Conservation (phyloP, 2,113 vertebrate species). For the Alethe diademata region DNA sequence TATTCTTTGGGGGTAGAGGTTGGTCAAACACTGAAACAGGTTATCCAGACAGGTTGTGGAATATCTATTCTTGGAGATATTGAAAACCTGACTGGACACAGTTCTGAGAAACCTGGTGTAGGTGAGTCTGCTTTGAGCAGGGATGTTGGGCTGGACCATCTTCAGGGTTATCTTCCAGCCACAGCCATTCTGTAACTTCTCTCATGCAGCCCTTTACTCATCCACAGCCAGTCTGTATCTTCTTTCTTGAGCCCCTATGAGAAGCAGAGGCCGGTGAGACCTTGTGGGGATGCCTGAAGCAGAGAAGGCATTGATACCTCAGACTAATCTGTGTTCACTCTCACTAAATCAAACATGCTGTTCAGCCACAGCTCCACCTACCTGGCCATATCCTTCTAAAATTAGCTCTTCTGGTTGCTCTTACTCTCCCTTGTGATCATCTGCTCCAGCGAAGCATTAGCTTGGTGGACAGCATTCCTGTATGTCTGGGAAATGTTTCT, state of each 20-base stretch:
- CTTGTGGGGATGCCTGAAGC: background rate
- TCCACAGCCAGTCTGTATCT: background rate
- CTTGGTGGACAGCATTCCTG: background rate
- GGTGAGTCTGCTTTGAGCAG: background rate
- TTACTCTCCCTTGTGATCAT: background rate
- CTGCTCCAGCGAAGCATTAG: background rate
- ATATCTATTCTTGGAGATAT: background rate
- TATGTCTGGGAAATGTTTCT: background rate
- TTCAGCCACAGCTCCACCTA: background rate
- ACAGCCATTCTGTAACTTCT: background rate
- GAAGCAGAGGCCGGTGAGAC: background rate
- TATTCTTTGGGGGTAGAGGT: fast-evolving
- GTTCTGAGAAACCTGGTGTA: background rate
- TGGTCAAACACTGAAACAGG: background rate
- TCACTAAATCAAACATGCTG: background rate
- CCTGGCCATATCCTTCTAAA: background rate
- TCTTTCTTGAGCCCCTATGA: background rate
- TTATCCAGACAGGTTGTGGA: background rate
- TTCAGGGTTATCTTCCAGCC: background rate
- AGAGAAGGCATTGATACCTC: background rate
- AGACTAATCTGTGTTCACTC: background rate
- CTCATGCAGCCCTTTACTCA: background rate
- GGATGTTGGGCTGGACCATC: background rate
- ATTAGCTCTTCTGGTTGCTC: background rate
- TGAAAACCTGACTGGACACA: background rate